Evolutionary conservation across 2,797 vertebrate species (phyloP).

Genomic region (Phoeniculus purpureus): DNA sequence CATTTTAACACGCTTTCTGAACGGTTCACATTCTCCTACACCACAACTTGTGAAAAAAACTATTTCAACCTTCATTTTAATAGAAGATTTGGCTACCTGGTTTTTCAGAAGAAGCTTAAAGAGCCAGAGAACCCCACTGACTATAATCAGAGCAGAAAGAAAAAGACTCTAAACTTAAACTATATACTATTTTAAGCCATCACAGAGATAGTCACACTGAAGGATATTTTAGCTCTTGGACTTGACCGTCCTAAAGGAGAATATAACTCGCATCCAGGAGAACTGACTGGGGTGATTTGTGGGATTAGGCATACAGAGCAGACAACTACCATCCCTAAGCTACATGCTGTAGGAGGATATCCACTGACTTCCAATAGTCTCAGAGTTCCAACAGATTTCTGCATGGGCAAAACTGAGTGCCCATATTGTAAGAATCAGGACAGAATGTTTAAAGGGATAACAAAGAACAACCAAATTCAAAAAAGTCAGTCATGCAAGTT

Average conservation of each 20-base stretch:
- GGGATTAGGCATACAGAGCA: background rate
- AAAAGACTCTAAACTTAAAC: background rate
- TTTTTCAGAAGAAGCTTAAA: background rate
- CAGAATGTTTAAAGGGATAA: background rate
- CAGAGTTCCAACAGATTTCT: background rate
- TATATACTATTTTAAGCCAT: background rate
- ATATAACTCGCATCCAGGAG: background rate
- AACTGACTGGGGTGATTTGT: background rate
- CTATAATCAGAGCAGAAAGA: background rate
- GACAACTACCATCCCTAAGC: background rate
- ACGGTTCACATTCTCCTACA: background rate
- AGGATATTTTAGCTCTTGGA: background rate
- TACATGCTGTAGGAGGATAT: background rate
- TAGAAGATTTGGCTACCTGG: background rate
- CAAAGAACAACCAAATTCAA: rapidly evolving
- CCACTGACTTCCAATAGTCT: background rate
- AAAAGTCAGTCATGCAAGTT: background rate
- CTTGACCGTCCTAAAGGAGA: background rate
- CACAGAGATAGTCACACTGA: too few relatives aligned
- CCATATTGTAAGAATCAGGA: background rate
- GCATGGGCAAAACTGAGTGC: background rate
- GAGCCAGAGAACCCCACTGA: background rate
- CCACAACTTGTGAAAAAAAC: background rate
- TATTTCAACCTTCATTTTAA: background rate
- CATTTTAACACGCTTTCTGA: background rate